These are phyloP conservation scores for Oenanthe melanoleuca DNA, from an alignment of 2,113 vertebrate genomes.

Conservation along the genomic window DNA sequence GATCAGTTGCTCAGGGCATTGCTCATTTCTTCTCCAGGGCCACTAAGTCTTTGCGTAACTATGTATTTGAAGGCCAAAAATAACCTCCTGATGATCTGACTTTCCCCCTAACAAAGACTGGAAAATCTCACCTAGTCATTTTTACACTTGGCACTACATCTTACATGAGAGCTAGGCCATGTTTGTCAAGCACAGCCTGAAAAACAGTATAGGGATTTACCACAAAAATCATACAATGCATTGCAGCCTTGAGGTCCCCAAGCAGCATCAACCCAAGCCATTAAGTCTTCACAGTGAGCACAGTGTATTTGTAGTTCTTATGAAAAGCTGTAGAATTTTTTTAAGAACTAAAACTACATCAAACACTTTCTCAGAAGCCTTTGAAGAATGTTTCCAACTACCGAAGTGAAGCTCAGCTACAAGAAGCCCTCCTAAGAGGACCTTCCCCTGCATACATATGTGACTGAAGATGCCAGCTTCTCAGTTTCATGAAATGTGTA, in stretches of 20 bases:
- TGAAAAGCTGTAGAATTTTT: neutral
- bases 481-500: neutral
- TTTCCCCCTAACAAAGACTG: conserved; percentile 45
- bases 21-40: conserved; percentile 14
- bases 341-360: neutral
- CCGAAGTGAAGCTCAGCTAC: neutral
- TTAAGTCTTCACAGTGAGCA: neutral
- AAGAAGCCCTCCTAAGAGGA: neutral
- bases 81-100: conserved; percentile 9
- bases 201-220: neutral
- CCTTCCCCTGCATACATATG: neutral
- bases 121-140: conserved; percentile 56
- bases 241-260: neutral
- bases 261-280: neutral
- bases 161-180: neutral
- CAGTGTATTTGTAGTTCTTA: neutral
- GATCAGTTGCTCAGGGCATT: neutral
- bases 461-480: neutral
- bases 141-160: neutral
- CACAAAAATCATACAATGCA: neutral
- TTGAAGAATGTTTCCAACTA: conserved; percentile 2
- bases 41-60: neutral
- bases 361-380: neutral
- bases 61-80: conserved; percentile 42
- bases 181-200: neutral